phyloP scores from a whole-genome alignment of 2,888 invertebrate genomes.

The Drosophila sordidapex region DNA sequence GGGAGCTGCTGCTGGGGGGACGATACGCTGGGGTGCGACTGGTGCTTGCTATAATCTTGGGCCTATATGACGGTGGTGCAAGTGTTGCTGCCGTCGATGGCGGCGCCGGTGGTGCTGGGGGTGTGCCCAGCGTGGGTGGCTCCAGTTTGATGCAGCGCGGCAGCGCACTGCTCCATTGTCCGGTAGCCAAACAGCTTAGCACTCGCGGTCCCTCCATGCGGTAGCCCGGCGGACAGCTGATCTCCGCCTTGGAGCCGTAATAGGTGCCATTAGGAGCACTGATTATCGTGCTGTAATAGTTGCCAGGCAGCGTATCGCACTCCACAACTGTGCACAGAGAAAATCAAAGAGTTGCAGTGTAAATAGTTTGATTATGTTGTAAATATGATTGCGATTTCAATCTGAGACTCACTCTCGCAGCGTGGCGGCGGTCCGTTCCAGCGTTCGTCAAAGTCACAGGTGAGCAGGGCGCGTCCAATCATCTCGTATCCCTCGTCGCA shows the following conservation, averaged over 20 bases:
- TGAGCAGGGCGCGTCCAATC: slow-evolving; percentile 92
- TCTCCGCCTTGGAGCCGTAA: slow-evolving; percentile 91
- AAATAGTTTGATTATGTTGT: not conserved
- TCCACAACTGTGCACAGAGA: slow-evolving; percentile 87
- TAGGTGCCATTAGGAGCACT: slow-evolving; percentile 89
- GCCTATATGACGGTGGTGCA: slow-evolving; percentile 69
- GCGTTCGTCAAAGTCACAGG: slow-evolving; percentile 95
- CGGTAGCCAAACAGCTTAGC: slow-evolving; percentile 90
- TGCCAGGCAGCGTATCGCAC: slow-evolving; percentile 89
- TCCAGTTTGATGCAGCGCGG: slow-evolving; percentile 91
- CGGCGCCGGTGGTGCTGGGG: slow-evolving; percentile 50
- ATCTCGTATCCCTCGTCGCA: slow-evolving; percentile 94
- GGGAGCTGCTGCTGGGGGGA: slow-evolving; percentile 44
- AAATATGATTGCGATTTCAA: not conserved
- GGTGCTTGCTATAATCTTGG: slow-evolving; percentile 83
- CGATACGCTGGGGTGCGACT: slow-evolving; percentile 81
- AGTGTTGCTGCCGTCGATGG: slow-evolving; percentile 54
- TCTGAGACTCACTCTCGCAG: slow-evolving; percentile 89
- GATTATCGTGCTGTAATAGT: slow-evolving; percentile 85
- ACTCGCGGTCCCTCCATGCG: slow-evolving; percentile 88
- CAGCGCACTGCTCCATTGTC: slow-evolving; percentile 91
- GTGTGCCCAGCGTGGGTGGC: slow-evolving; percentile 82
- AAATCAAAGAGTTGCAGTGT: not conserved
- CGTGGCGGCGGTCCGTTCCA: slow-evolving; percentile 97
- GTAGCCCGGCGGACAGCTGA: slow-evolving; percentile 90